Evolutionary conservation across 2,888 invertebrate species (phyloP).

Genomic region (Ennomos quercinarius): DNA sequence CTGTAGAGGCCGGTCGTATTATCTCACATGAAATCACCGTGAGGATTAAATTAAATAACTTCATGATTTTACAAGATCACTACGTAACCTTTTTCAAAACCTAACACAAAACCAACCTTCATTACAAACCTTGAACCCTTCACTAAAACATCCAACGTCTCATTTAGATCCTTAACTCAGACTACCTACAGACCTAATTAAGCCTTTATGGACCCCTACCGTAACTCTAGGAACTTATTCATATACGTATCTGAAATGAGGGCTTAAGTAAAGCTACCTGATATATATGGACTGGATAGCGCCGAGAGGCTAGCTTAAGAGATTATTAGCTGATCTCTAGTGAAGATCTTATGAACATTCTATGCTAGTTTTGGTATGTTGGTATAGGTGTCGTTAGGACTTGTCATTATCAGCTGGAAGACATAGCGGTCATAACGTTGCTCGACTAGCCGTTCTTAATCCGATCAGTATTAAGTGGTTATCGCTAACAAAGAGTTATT

Average conservation of each 20-base stretch:
- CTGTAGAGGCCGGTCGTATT: too few species aligned
- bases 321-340: conserved; percentile 15
- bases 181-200: conserved; percentile 15
- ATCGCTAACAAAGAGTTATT: too few species aligned
- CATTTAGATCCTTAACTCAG: conserved; percentile 6
- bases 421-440: too few species aligned
- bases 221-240: conserved; percentile 5
- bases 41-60: too few species aligned
- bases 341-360: background rate
- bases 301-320: conserved; percentile 13
- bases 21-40: too few species aligned
- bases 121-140: background rate
- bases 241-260: conserved; percentile 12
- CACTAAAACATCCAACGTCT: conserved; percentile 1
- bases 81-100: background rate
- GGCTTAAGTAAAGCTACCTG: conserved; percentile 14
- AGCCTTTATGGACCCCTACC: conserved; percentile 5
- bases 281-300: conserved; percentile 9
- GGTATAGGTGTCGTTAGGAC: too few species aligned
- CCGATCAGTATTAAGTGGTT: too few species aligned
- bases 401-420: too few species aligned
- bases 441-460: too few species aligned
- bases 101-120: background rate
- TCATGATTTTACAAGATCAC: too few species aligned
- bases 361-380: too few species aligned